Percentiles rank a stretch among this genome's conserved stretches.
These are phyloP conservation scores for Drosophila azteca DNA, from an alignment of 1,140 invertebrate genomes.

Conservation along the genomic window DNA sequence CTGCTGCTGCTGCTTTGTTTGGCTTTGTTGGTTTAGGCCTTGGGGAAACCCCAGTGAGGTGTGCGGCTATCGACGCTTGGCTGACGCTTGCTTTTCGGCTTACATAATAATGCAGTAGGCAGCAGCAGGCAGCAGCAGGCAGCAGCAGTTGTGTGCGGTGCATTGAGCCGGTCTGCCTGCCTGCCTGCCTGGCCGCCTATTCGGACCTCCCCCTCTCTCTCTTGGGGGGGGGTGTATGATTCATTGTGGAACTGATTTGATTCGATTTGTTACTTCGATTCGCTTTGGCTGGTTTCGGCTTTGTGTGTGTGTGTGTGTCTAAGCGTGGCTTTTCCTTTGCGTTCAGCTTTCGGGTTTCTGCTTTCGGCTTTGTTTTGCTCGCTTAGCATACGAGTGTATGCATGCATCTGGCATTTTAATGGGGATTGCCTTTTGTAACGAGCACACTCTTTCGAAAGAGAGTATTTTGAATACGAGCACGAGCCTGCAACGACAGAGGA, in stretches of 20 bases:
- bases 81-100: slow-evolving; percentile 39
- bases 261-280: slow-evolving; percentile 53
- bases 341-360: slow-evolving; percentile 8
- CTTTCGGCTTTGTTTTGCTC: slow-evolving; percentile 13
- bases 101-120: slow-evolving; percentile 68
- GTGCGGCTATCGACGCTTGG: slow-evolving; percentile 17
- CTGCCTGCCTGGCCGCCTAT: neutral
- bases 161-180: slow-evolving; percentile 30
- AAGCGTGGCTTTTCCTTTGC: slow-evolving; percentile 23
- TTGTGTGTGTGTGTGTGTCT: neutral
- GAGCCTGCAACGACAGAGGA: too few species aligned
- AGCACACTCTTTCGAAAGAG: too few species aligned
- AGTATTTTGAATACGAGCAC: too few species aligned
- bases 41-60: slow-evolving; percentile 71
- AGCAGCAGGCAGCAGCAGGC: slow-evolving; percentile 21
- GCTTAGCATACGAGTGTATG: neutral
- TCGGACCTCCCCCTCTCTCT: too few species aligned
- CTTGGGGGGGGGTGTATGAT: slow-evolving; percentile 14
- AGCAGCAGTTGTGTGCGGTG: slow-evolving; percentile 32
- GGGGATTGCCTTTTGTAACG: slow-evolving; percentile 48
- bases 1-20: neutral
- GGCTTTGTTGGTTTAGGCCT: slow-evolving; percentile 46
- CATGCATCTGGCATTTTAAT: slow-evolving; percentile 24
- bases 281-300: slow-evolving; percentile 25
- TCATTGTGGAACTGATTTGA: slow-evolving; percentile 42